A percentile compares a stretch with the other conserved stretches of the same genome.
Evolutionary conservation across 1,140 invertebrate species (phyloP).

Genomic region (Arion vulgaris): DNA sequence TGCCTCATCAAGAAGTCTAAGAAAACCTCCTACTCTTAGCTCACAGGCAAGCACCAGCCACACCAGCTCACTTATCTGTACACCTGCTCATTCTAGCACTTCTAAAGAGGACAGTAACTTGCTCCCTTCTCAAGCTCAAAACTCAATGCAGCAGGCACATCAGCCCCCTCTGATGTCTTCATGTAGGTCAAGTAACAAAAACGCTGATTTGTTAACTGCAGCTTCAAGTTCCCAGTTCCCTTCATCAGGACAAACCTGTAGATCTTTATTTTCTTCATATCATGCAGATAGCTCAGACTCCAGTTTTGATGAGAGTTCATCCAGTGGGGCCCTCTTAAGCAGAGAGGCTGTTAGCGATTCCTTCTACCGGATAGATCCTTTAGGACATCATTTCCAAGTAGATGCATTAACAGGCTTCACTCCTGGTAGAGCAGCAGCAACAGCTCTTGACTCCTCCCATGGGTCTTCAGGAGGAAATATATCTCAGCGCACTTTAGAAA

Average conservation of each 20-base stretch:
- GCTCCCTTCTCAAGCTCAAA: neutral
- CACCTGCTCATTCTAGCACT: neutral
- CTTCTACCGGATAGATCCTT: neutral
- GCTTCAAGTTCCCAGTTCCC: neutral
- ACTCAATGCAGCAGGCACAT: too few species aligned
- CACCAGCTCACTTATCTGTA: neutral
- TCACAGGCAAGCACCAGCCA: neutral
- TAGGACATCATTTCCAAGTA: neutral
- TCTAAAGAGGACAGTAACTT: neutral
- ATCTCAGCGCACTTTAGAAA: neutral
- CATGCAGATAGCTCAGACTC: constrained; percentile 24
- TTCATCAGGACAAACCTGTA: neutral
- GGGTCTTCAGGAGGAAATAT: neutral
- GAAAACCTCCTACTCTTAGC: neutral
- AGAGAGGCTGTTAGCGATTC: constrained; percentile 13
- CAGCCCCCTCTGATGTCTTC: neutral
- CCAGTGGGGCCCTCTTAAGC: neutral
- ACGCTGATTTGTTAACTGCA: neutral
- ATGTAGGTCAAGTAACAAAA: neutral
- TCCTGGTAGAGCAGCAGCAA: neutral
- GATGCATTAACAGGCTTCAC: neutral
- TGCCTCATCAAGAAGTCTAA: neutral
- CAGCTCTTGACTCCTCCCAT: neutral
- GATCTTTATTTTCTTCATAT: neutral
- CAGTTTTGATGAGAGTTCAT: constrained; percentile 30